A percentile compares a stretch with the other conserved stretches of the same genome.
Evolutionary conservation across 2,888 invertebrate genomes (phyloP).

Genomic region (Cantharis flavilabris): DNA sequence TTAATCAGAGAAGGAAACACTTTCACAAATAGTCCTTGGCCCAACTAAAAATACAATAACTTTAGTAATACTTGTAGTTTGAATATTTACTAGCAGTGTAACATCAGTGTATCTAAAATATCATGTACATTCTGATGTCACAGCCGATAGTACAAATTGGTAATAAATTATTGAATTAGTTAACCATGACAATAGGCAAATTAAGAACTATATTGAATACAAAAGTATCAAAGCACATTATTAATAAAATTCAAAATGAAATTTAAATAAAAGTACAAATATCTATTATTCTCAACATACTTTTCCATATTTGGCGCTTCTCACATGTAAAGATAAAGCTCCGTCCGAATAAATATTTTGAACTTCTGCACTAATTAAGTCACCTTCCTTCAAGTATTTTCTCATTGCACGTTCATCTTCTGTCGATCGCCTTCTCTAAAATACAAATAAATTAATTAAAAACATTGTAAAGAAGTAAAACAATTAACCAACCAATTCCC

Average conservation of each 20-base stretch:
- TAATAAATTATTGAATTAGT: too few relatives aligned
- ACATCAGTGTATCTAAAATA: too few relatives aligned
- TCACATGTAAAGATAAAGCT: conserved; percentile 88
- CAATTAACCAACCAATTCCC: conserved; percentile 75
- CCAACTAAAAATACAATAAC: conserved; percentile 60
- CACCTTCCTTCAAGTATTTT: conserved; percentile 90
- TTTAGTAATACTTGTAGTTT: neutral
- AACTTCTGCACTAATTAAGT: conserved; percentile 97
- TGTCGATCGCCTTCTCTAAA: conserved; percentile 81
- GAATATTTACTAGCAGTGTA: too few relatives aligned
- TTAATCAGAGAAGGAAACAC: conserved; percentile 92
- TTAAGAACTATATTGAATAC: too few relatives aligned
- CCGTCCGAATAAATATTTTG: conserved; percentile 93
- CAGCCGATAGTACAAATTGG: too few relatives aligned
- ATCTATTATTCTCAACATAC: conserved; percentile 51
- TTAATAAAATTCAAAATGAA: too few relatives aligned
- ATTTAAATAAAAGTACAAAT: too few relatives aligned
- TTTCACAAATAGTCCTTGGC: conserved; percentile 86
- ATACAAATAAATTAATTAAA: conserved; percentile 19
- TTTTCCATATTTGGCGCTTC: conserved; percentile 97
- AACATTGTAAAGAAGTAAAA: neutral
- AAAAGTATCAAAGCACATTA: too few relatives aligned
- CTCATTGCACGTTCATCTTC: conserved; percentile 99
- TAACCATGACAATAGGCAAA: too few relatives aligned
- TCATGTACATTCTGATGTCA: too few relatives aligned